Percentiles rank a stretch among this genome's conserved stretches.
These are phyloP conservation scores for Elaeidobius kamerunicus DNA, from an alignment of 2,888 invertebrate genomes.

Conservation along the genomic window DNA sequence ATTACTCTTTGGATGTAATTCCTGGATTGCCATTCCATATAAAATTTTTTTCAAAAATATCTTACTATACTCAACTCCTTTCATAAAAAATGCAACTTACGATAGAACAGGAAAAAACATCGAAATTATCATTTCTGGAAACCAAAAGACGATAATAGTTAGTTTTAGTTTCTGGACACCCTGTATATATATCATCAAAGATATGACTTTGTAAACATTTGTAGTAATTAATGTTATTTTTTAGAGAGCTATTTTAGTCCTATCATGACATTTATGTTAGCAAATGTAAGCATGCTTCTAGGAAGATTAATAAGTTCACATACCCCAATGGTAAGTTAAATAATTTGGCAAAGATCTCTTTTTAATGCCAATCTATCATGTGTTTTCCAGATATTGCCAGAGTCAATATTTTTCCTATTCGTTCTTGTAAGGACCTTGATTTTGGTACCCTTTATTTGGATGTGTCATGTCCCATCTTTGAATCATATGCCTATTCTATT, in stretches of 20 bases:
- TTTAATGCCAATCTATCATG: slow-evolving; percentile 15
- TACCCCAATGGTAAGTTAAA: not conserved
- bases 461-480: slow-evolving; percentile 23
- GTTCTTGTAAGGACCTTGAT: slow-evolving; percentile 26
- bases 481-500: slow-evolving; percentile 21
- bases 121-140: too few relatives aligned
- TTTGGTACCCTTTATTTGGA: slow-evolving; percentile 28
- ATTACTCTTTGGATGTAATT: too few relatives aligned
- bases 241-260: slow-evolving; percentile 34
- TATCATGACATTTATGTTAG: slow-evolving; percentile 32
- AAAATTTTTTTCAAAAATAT: too few relatives aligned
- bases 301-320: slow-evolving; percentile 29
- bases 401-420: slow-evolving; percentile 13
- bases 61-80: too few relatives aligned
- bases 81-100: too few relatives aligned
- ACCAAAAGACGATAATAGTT: too few relatives aligned
- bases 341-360: not conserved
- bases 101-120: too few relatives aligned
- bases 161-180: too few relatives aligned
- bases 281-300: slow-evolving; percentile 30
- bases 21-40: too few relatives aligned
- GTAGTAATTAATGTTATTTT: too few relatives aligned
- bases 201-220: too few relatives aligned
- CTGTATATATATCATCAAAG: too few relatives aligned
- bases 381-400: slow-evolving; percentile 7